These are phyloP conservation scores for Drosophila watanabei DNA, from an alignment of 1,140 invertebrate genomes.

Conservation along the genomic window DNA sequence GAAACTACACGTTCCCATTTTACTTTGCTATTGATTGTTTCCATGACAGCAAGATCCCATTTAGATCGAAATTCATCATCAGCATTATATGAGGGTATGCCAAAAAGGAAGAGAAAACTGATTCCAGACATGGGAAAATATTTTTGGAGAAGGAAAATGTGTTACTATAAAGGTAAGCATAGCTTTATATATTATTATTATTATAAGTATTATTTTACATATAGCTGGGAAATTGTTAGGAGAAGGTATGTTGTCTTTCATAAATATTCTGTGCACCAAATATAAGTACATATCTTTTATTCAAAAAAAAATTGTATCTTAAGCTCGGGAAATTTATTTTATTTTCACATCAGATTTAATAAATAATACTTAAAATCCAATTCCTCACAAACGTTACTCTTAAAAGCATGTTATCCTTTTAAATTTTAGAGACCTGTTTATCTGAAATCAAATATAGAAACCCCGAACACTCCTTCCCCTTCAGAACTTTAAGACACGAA, in stretches of 20 bases:
- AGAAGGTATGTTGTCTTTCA: no score
- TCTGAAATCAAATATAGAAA: not conserved
- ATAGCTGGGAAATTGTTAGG: not conserved
- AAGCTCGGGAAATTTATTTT: not conserved
- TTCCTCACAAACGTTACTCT: not conserved
- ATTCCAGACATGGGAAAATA: not conserved
- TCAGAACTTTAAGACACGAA: constrained; percentile 51
- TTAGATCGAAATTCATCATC: constrained; percentile 25
- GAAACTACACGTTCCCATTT: constrained; percentile 22
- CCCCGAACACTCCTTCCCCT: no score
- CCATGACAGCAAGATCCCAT: constrained; percentile 22
- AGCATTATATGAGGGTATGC: not conserved
- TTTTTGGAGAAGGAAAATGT: not conserved
- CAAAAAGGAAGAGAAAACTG: not conserved
- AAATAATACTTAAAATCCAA: not conserved
- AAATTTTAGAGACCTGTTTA: not conserved
- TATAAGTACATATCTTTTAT: not conserved
- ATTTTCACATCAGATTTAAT: no score
- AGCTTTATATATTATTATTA: no score
- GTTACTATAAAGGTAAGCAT: no score
- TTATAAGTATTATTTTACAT: not conserved
- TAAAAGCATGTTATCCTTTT: no score
- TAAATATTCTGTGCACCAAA: not conserved
- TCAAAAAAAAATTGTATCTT: not conserved
- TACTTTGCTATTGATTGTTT: constrained; percentile 18